Percentiles rank a stretch among this genome's conserved stretches.
These are phyloP conservation scores for Scrobipalpa atriplicella DNA, from an alignment of 2,888 invertebrate species.

Conservation along the genomic window DNA sequence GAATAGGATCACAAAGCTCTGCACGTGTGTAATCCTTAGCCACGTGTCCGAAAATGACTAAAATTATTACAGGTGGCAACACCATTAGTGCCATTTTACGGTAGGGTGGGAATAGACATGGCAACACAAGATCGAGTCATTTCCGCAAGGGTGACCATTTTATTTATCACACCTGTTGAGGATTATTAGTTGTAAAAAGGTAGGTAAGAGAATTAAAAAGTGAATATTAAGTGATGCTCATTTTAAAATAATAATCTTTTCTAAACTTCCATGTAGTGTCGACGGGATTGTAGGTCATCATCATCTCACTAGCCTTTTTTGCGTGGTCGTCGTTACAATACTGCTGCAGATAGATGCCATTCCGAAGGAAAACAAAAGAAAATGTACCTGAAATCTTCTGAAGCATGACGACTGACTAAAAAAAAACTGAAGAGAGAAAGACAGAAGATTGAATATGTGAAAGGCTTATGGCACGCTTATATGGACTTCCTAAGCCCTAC, in stretches of 20 bases:
- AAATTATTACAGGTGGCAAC: slow-evolving; percentile 32
- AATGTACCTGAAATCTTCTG: no score
- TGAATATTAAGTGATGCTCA: slow-evolving; percentile 16
- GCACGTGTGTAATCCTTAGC: slow-evolving; percentile 25
- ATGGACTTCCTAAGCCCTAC: no score
- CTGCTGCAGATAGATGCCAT: no score
- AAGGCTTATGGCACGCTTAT: no score
- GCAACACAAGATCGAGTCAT: slow-evolving; percentile 10
- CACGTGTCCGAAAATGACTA: slow-evolving; percentile 30
- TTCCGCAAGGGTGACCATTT: slow-evolving; percentile 2
- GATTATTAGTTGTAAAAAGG: slow-evolving; percentile 22
- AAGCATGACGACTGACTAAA: no score
- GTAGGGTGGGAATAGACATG: slow-evolving; percentile 13
- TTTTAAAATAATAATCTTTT: slow-evolving; percentile 3
- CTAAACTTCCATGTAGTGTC: no score
- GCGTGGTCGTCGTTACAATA: no score
- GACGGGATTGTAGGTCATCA: no score
- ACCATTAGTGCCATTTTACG: slow-evolving; percentile 35
- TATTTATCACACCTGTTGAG: slow-evolving; percentile 20
- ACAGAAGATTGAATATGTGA: no score
- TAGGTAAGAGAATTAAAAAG: slow-evolving; percentile 8
- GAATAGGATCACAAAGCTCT: neutral
- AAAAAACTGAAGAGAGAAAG: no score
- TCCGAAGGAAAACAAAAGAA: no score
- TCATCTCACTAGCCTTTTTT: no score